Evolutionary conservation across 2,113 vertebrate species (phyloP).

Genomic region (Stegostoma tigrinum): DNA sequence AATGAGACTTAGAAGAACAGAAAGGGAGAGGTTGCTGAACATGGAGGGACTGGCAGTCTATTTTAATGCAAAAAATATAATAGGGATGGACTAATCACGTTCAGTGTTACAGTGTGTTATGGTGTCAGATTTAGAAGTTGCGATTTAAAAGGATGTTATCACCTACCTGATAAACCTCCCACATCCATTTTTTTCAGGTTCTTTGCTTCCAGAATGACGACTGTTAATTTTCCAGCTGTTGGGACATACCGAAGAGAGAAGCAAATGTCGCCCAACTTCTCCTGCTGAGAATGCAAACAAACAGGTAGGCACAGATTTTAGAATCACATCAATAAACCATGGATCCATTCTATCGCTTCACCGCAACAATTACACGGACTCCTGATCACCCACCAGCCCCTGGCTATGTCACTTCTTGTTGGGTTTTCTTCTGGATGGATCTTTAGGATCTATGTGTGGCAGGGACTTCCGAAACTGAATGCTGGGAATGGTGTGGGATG

Average conservation of each 20-base stretch:
- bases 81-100: slow-evolving; percentile 38
- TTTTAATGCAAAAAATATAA: too few species aligned
- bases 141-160: slow-evolving; percentile 40
- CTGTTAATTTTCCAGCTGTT: slow-evolving; percentile 93
- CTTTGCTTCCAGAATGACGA: slow-evolving; percentile 93
- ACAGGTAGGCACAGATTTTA: not conserved
- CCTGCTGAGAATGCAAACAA: slow-evolving; percentile 73
- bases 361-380: not conserved
- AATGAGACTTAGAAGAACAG: too few species aligned
- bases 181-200: slow-evolving; percentile 99
- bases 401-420: too few species aligned
- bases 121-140: slow-evolving; percentile 43
- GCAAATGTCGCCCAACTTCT: slow-evolving; percentile 97
- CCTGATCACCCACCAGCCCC: not conserved
- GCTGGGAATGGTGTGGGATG: too few species aligned
- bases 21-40: too few species aligned
- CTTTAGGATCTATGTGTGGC: too few species aligned
- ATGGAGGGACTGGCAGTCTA: too few species aligned
- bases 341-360: not conserved
- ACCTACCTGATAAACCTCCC: slow-evolving; percentile 87
- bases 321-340: not conserved
- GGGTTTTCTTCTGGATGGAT: too few species aligned
- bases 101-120: slow-evolving; percentile 35
- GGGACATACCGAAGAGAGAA: slow-evolving; percentile 96
- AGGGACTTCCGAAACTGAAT: too few species aligned